Evolutionary conservation across 2,888 invertebrate species (phyloP).

Genomic region (Syritta pipiens): DNA sequence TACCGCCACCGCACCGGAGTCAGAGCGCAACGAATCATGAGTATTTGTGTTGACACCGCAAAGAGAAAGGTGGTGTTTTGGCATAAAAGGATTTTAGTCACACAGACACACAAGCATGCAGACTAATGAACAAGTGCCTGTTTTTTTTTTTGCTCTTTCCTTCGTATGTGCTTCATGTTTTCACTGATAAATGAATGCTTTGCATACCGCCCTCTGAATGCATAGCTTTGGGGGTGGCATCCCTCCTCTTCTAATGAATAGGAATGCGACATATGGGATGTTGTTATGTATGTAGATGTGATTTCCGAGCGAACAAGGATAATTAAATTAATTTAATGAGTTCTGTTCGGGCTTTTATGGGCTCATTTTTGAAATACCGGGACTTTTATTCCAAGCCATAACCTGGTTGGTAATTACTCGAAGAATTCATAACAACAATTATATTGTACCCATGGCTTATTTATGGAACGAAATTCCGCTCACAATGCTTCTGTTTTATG

Average conservation of each 20-base stretch:
- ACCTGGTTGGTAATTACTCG: too few relatives aligned
- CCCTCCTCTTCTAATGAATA: background rate
- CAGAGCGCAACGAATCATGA: background rate
- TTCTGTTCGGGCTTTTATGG: constrained; percentile 15
- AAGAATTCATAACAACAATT: too few relatives aligned
- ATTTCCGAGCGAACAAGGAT: constrained; percentile 18
- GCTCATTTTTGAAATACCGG: background rate
- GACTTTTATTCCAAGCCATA: too few relatives aligned
- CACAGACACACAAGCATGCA: background rate
- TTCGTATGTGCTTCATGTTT: background rate
- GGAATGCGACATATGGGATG: constrained; percentile 41
- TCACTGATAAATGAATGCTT: constrained; percentile 28
- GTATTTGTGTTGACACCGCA: constrained; percentile 40
- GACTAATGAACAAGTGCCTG: constrained; percentile 7
- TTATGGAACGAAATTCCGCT: too few relatives aligned
- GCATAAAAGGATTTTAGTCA: constrained; percentile 27
- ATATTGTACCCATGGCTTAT: too few relatives aligned
- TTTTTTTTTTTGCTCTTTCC: constrained; percentile 1
- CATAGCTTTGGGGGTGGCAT: background rate
- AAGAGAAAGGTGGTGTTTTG: background rate
- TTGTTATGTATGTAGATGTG: constrained; percentile 36
- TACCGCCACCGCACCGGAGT: background rate
- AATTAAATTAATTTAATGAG: constrained; percentile 55
- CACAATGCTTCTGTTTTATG: too few relatives aligned
- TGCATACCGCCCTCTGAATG: constrained; percentile 28